phyloP scores from a whole-genome alignment of 2,888 invertebrate species.

The Heliconius charithonia region DNA sequence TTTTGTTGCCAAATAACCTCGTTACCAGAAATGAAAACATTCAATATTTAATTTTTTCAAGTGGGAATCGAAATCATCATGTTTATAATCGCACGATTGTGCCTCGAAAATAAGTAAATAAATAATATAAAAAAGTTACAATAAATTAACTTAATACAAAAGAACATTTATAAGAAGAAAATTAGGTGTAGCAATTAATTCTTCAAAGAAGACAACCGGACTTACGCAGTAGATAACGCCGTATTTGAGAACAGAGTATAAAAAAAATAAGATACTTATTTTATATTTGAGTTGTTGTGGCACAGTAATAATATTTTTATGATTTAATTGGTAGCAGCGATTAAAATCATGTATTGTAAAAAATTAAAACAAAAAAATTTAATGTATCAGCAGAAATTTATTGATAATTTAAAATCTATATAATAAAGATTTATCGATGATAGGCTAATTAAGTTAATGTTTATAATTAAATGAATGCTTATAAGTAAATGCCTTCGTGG shows the following conservation, averaged over 20 bases:
- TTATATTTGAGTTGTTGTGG: neutral
- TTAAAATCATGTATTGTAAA: neutral
- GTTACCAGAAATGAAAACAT: no score
- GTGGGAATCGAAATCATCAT: no score
- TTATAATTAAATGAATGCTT: no score
- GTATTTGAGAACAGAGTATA: constrained; percentile 46
- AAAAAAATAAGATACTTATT: neutral
- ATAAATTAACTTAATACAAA: neutral
- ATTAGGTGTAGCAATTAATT: constrained; percentile 49
- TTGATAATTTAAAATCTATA: no score
- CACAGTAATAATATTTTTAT: constrained; percentile 1
- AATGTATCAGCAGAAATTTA: no score
- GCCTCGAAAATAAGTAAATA: neutral
- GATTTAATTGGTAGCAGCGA: neutral
- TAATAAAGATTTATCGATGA: no score
- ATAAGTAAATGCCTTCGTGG: no score
- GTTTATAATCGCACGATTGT: no score
- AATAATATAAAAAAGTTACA: neutral
- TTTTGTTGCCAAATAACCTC: no score
- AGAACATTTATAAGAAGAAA: constrained; percentile 14
- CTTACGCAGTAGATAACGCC: constrained; percentile 52
- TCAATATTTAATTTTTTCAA: no score
- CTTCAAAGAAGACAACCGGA: constrained; percentile 51
- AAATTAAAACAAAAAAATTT: no score
- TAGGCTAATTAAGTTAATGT: no score